phyloP scores from a whole-genome alignment of 2,797 vertebrate species.

The Tachyglossus aculeatus region DNA sequence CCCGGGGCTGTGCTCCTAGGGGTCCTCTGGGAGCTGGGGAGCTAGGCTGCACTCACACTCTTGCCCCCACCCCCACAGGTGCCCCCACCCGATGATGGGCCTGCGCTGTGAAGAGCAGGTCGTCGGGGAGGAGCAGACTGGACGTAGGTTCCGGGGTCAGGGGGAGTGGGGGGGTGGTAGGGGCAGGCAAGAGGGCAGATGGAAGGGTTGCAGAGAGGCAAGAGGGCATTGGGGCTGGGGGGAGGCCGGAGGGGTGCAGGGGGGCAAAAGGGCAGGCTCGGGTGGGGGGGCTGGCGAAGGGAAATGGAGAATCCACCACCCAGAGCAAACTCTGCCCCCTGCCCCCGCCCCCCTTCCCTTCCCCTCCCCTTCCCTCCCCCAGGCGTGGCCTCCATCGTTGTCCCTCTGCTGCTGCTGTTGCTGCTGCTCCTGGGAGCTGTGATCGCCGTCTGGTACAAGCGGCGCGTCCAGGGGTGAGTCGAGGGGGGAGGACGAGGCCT shows the following conservation, averaged over 20 bases:
- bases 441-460: slow-evolving; percentile 88
- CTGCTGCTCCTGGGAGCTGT: slow-evolving; percentile 82
- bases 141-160: slow-evolving; percentile 75
- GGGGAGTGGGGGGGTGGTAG: accelerated
- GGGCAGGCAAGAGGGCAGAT: accelerated
- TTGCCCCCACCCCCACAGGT: slow-evolving; percentile 71
- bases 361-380: not conserved
- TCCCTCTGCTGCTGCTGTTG: slow-evolving; percentile 84
- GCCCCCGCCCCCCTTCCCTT: not conserved
- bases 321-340: not conserved
- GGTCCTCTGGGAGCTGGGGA: not conserved
- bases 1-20: not conserved
- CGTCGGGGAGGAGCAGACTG: slow-evolving; percentile 64
- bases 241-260: not conserved
- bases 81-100: slow-evolving; percentile 81
- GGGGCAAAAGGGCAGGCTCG: not conserved
- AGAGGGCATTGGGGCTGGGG: not conserved
- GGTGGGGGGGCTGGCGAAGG: no score
- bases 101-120: slow-evolving; percentile 80
- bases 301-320: not conserved
- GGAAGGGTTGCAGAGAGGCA: not conserved
- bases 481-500: not conserved
- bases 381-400: slow-evolving; percentile 88
- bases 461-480: slow-evolving; percentile 89
- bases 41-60: not conserved